Evolutionary conservation across 2,888 invertebrate genomes (phyloP).

Genomic region (Pardosa pseudoannulata): DNA sequence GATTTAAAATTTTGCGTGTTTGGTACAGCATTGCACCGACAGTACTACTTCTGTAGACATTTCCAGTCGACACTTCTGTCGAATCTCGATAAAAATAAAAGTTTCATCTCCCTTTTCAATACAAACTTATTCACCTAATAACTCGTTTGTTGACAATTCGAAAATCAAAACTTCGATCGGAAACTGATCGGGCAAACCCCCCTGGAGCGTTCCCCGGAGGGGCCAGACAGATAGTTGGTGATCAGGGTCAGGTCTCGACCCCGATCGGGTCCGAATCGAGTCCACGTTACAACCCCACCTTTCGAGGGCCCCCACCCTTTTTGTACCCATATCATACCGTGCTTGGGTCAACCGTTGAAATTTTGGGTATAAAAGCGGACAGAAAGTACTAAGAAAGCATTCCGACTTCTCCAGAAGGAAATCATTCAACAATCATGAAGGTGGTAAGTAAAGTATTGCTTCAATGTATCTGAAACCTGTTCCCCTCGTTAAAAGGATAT

Average conservation of each 20-base stretch:
- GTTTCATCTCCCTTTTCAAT: no score
- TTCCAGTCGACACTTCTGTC: no score
- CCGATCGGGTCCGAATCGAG: constrained; percentile 55
- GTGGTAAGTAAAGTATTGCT: constrained; percentile 52
- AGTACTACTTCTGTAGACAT: no score
- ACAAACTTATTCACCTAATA: no score
- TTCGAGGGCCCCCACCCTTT: constrained; percentile 28
- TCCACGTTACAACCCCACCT: constrained; percentile 52
- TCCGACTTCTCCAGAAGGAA: constrained; percentile 45
- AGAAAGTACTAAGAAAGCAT: constrained; percentile 1
- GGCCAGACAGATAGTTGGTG: neutral
- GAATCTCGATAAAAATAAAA: no score
- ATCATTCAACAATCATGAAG: constrained; percentile 57
- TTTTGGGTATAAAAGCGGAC: constrained; percentile 41
- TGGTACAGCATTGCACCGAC: no score
- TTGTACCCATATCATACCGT: neutral
- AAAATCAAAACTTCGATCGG: neutral
- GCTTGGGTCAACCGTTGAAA: constrained; percentile 18
- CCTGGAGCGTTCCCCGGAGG: neutral
- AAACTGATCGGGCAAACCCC: neutral
- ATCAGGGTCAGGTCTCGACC: constrained; percentile 67
- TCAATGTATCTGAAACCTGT: neutral
- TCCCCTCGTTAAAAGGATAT: no score
- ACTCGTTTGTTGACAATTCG: neutral
- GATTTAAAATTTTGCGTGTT: no score